Conservation (phyloP, 2,113 vertebrate species). For the Poecile atricapillus region DNA sequence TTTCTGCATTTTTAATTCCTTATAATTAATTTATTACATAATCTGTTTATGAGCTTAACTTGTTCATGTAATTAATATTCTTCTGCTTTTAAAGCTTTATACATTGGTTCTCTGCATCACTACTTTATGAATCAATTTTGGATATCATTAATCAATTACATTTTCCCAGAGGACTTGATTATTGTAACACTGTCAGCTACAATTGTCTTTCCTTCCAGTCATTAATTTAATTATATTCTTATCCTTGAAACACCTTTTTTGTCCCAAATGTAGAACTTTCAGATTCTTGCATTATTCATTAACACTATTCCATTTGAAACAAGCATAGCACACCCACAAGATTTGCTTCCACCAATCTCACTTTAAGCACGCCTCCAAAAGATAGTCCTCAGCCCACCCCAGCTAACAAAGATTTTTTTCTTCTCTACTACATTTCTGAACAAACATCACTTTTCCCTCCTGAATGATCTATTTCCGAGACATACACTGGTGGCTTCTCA, state of each 20-base stretch:
- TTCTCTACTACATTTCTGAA: neutral
- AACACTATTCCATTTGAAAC: neutral
- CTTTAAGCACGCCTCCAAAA: neutral
- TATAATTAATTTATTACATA: neutral
- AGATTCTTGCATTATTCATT: neutral
- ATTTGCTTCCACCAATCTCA: neutral
- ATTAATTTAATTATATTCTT: neutral
- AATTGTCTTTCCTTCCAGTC: neutral
- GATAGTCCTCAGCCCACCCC: neutral
- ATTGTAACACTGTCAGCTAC: neutral
- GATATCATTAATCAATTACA: neutral
- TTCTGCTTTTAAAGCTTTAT: neutral
- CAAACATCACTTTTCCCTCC: neutral
- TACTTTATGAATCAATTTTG: neutral
- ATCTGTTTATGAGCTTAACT: neutral
- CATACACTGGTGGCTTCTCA: neutral
- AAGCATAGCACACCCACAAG: neutral
- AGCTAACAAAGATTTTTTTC: neutral
- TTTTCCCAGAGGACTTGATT: neutral
- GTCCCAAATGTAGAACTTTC: neutral
- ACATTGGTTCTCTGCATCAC: neutral
- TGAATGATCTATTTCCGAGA: neutral
- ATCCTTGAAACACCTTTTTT: neutral
- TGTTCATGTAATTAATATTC: neutral
- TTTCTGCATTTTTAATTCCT: neutral